Base-by-base conservation (phyloP, 2,888 invertebrate genomes). In the Phalangium opilio region DNA sequence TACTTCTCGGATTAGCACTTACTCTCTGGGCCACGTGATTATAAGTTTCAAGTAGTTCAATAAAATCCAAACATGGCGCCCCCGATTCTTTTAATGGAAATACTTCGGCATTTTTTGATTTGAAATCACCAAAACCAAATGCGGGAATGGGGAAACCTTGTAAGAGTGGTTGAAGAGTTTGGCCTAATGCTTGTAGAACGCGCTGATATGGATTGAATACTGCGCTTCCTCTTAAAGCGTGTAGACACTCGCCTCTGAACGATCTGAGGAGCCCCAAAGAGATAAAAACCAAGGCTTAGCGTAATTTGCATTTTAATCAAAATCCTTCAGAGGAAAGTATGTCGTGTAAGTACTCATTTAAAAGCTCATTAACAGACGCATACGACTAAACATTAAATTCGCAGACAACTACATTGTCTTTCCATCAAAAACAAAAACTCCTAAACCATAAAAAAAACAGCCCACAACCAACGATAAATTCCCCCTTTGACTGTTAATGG, bases 61-160 rank as follows among this genome's bases (percentile, higher is more conserved):
- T 62, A 48, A 66, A 54, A 20, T 56, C 59, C 17, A 50, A 50
- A 46, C 64, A 65, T 44, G 67, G 64, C 1, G 67, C 66, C 39
- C 50, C 52, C 8, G 50, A 47, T 1, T 44, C 51, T 41, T 62
- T 62, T 48, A 71, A 58, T 12, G 67, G 60, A 54, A 71, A 70
- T 3, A 67, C 65, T 11, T 62, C 61, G 59, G 62, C 60, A 50
- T 69, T 70, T 35, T 64, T 63, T 3, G 69, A 69, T 34, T 61
- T 61, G 4, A 63, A 62, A 55, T 70, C 70, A 18, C 71, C 71
- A 52, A 71, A 71, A 3, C 71, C 71, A 59, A 63, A 71, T 0
- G 67, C 69, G 3, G 69, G 68, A 43, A 72, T 69, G 33, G 65
- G 59, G 5, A 64, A 64, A 46, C 64, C 66, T 34, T 67, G 63